Evolutionary conservation across 2,113 vertebrate genomes (phyloP), one percentile per base, ranked within the genome.

Genomic region (Grammomys dolichurus): DNA sequence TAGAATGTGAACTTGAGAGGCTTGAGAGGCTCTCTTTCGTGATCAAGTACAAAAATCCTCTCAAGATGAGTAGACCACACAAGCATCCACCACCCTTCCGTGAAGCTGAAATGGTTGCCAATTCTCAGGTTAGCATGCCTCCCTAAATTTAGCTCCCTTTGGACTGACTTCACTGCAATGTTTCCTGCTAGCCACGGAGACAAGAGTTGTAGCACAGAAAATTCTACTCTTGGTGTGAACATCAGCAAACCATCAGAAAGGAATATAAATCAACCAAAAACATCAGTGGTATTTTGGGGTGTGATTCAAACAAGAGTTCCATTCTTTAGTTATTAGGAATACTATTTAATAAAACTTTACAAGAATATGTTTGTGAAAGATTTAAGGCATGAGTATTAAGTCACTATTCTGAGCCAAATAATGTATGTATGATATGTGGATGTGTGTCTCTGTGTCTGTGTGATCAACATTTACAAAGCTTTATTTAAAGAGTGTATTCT

Each of bases 11-110:
- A 89, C 69, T 96, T 95, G 95, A 96, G 67, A 69, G 12, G 92
- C 77, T 93, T 72, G 86, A 95, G 97, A 19, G 19, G 96, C 98
- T 51, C 90, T 94, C 92, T 93, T 46, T 36, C 87, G 87, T 98
- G 97, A 95, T 97, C 97, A 97, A 97, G 97, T 97, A 97, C 94
- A 97, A 84, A 96, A 0, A 1, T 92, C 73, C 86, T 97, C 97
- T 93, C n/a, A 93, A 69, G 88, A 96, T 95, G 69, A 95, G 43
- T 75, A 93, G 96, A 87, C 69, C 28, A 97, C 94, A 73, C 97
- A 98, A 98, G 97, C 97, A 98, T 97, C 98, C 93, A 97, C 92
- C 93, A 89, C 67, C 54, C 85, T 98, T 98, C 97, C 84, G 97
- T 69, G 95, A n/a, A 93, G 91, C 48, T 91, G 60, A 82, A 97